These are phyloP conservation scores for Busseola fusca DNA, from an alignment of 2,888 invertebrate species.

Conservation along the genomic window DNA sequence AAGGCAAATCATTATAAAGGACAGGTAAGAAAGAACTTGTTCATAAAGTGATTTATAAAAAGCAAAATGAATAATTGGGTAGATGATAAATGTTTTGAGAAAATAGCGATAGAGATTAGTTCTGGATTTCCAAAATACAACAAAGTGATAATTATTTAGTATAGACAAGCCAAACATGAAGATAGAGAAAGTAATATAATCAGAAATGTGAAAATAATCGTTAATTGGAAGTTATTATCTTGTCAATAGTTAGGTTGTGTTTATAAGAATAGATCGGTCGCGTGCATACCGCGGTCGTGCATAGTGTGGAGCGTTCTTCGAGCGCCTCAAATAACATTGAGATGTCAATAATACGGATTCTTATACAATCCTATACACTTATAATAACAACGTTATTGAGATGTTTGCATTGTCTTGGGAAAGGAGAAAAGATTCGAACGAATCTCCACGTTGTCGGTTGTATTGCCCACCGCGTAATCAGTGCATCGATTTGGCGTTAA, in stretches of 20 bases:
- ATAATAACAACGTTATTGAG: neutral
- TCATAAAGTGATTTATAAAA: neutral
- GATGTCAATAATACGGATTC: slow-evolving; percentile 41
- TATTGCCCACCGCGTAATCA: neutral
- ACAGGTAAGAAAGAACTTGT: too few relatives aligned
- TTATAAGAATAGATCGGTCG: slow-evolving; percentile 22
- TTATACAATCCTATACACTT: slow-evolving; percentile 10
- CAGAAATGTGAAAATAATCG: slow-evolving; percentile 34
- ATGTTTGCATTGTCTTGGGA: slow-evolving; percentile 1
- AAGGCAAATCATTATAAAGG: neutral
- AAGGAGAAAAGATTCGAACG: slow-evolving; percentile 13
- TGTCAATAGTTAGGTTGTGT: slow-evolving; percentile 13
- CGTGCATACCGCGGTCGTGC: slow-evolving; percentile 15
- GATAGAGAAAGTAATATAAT: slow-evolving; percentile 23
- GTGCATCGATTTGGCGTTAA: neutral
- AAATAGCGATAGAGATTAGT: neutral
- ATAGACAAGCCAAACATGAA: slow-evolving; percentile 7
- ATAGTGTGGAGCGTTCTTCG: neutral
- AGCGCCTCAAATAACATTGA: slow-evolving; percentile 37
- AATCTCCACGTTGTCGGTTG: neutral
- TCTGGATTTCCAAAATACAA: neutral
- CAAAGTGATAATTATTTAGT: neutral
- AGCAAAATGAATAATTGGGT: neutral
- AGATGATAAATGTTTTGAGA: neutral
- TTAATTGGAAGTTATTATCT: slow-evolving; percentile 25